Evolutionary conservation across 2,888 invertebrate genomes (phyloP), one percentile per base, ranked within the genome.

Genomic region (Chymomyza caudatula): DNA sequence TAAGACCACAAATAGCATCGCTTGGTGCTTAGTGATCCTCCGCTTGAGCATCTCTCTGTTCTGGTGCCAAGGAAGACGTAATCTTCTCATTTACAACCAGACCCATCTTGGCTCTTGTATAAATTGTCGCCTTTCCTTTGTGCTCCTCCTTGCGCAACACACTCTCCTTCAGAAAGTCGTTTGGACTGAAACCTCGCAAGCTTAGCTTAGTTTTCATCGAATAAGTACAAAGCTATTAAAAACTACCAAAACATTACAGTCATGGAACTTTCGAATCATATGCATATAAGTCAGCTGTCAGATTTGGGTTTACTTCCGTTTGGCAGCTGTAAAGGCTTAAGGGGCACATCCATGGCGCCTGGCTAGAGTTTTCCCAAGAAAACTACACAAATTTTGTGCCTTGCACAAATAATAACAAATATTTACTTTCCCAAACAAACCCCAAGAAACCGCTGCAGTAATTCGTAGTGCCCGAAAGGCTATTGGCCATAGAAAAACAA

Each of bases 281-380:
- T 11, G 11, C 2, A 2, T 37, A 11, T 37, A 4, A 11, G 29
- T 37, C 29, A 11, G 29, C 2, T 37, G 29, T 2, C 2, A 11
- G 29, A 37, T 3, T 37, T 37, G 29, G 29, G 29, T 1, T 8
- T 42, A 63, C 61, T 61, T 59, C 51, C 63, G 65, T 4, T 11
- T 65, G 49, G 80, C 79, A 85, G 85, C 73, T 80, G 80, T 49
- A 77, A 80, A 69, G 83, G 77, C 71, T 85, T 75, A 83, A 69
- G 67, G 47, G 69, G 69, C 43, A 54, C 55, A 59, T 29, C 49
- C 57, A 77, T 77, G 83, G 78, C 83, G 78, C 80, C 83, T 77
- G 63, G 15, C 15, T 22, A 29, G 55, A 55, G 61, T 62, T 60
- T 71, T 74, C 67, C 62, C 68, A 52, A 47, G 71, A 83, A 73